Percentiles rank a stretch among this genome's conserved stretches.
Evolutionary conservation across 2,888 invertebrate genomes (phyloP).

Genomic region (Pediacus dermestoides): DNA sequence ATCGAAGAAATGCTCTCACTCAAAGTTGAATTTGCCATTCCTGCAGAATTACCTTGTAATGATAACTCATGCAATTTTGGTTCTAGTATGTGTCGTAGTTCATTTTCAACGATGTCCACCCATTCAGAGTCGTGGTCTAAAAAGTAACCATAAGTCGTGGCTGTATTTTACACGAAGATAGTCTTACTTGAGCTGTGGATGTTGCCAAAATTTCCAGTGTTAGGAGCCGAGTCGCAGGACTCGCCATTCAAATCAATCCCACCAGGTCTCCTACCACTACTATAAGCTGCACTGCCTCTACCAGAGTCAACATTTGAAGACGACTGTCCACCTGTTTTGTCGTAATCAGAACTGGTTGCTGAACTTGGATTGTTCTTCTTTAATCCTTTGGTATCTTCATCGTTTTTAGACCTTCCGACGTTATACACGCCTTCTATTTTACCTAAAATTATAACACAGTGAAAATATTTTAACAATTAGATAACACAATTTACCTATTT

Average conservation of each 20-base stretch:
- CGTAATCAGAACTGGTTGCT: conserved; percentile 69
- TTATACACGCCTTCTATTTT: conserved; percentile 59
- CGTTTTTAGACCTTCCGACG: conserved; percentile 51
- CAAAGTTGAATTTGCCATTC: conserved; percentile 63
- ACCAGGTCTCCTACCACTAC: conserved; percentile 63
- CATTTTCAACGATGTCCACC: conserved; percentile 78
- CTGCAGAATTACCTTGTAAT: conserved; percentile 52
- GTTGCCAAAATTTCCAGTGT: conserved; percentile 35
- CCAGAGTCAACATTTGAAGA: conserved; percentile 75
- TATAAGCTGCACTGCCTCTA: conserved; percentile 76
- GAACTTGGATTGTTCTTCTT: conserved; percentile 55
- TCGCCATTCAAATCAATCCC: conserved; percentile 58
- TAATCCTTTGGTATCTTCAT: conserved; percentile 51
- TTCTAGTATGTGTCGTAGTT: conserved; percentile 72
- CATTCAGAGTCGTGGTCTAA: conserved; percentile 68
- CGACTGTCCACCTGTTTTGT: conserved; percentile 70
- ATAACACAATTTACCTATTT: conserved; percentile 29
- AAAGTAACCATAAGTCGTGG: conserved; percentile 11
- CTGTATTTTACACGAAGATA: background rate
- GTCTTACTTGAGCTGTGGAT: background rate
- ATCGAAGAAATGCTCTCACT: conserved; percentile 68
- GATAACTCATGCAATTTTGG: conserved; percentile 66
- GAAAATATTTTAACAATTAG: background rate
- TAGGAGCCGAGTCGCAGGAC: conserved; percentile 53
- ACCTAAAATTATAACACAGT: conserved; percentile 16